phyloP scores from a whole-genome alignment of 2,797 vertebrate genomes.

The Lacerta agilis region DNA sequence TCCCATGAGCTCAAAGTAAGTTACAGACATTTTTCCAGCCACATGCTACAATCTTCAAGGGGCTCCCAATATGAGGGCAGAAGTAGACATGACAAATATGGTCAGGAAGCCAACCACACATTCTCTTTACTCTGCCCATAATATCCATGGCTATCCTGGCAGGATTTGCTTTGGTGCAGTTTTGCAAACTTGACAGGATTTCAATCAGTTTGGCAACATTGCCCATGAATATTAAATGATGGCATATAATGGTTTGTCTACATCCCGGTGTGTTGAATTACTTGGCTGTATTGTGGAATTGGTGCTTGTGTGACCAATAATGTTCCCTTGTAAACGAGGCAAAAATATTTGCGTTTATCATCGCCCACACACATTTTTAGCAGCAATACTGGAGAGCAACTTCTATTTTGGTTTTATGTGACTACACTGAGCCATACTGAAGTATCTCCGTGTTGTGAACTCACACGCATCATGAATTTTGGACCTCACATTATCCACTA shows the following conservation, averaged over 20 bases:
- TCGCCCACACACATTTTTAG: not conserved
- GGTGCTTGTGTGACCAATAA: not conserved
- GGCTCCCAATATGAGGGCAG: not conserved
- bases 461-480: not conserved
- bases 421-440: fast-evolving
- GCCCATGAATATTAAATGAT: not conserved
- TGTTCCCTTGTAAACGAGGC: not conserved
- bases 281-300: not conserved
- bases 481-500: slow-evolving; percentile 6
- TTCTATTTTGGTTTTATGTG: not conserved
- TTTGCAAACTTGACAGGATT: not conserved
- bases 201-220: not conserved
- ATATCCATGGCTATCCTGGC: no score
- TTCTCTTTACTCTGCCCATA: not conserved
- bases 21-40: not conserved
- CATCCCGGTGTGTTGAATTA: not conserved
- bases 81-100: not conserved
- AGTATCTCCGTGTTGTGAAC: not conserved
- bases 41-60: not conserved
- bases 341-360: not conserved
- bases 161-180: not conserved
- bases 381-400: not conserved
- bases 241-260: not conserved
- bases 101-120: not conserved
- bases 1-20: not conserved